Evolutionary conservation across 1,140 invertebrate genomes (phyloP).

Genomic region (Ceratosolen solmsi): DNA sequence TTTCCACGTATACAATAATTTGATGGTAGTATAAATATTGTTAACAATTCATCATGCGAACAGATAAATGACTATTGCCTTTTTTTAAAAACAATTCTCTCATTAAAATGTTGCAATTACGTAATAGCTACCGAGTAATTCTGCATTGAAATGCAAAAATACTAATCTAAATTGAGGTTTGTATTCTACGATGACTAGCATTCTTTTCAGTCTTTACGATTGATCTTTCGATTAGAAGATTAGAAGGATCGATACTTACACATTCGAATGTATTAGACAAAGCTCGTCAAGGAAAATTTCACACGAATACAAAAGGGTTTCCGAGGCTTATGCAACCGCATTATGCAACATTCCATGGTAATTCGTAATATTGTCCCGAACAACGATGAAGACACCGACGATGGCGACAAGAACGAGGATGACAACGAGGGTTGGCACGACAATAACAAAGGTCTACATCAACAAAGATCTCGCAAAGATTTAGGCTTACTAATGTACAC

Average conservation of each 20-base stretch:
- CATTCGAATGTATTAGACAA: slow-evolving; percentile 16
- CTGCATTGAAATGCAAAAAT: neutral
- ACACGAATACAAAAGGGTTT: slow-evolving; percentile 34
- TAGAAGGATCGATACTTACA: slow-evolving; percentile 36
- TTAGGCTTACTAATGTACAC: neutral
- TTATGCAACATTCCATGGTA: neutral
- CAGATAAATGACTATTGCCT: neutral
- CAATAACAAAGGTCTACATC: neutral
- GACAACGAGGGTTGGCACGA: neutral
- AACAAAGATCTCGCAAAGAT: neutral
- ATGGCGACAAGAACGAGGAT: neutral
- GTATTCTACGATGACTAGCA: slow-evolving; percentile 38
- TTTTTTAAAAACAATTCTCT: slow-evolving; percentile 11
- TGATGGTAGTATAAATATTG: no score
- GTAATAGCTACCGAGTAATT: slow-evolving; percentile 23
- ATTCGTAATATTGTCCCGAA: neutral
- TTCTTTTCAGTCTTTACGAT: neutral
- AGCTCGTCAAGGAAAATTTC: slow-evolving; percentile 11
- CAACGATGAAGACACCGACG: neutral
- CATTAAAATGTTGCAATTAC: slow-evolving; percentile 34
- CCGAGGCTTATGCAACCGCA: neutral
- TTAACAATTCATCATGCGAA: neutral
- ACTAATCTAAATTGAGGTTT: slow-evolving; percentile 18
- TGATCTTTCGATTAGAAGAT: slow-evolving; percentile 40
- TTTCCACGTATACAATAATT: no score